Conservation (phyloP, 2,888 invertebrate species). For the Drosophila bunnanda region DNA sequence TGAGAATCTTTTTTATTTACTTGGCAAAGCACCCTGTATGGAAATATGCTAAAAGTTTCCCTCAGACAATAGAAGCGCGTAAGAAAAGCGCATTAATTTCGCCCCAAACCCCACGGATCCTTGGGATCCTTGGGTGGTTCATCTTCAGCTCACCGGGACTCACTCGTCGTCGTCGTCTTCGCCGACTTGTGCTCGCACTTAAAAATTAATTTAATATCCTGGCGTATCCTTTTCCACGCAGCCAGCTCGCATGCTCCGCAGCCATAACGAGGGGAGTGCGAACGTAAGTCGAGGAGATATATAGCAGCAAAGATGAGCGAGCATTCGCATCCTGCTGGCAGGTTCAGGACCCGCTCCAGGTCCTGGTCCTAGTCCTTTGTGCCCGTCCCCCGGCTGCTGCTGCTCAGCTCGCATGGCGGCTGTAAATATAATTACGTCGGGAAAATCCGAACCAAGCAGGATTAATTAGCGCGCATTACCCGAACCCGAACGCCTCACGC, state of each 20-base stretch:
- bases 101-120: slow-evolving; percentile 4
- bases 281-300: slow-evolving; percentile 22
- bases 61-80: slow-evolving; percentile 71
- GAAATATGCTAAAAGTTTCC: slow-evolving; percentile 69
- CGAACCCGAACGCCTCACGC: slow-evolving; percentile 73
- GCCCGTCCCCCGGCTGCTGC: slow-evolving; percentile 39
- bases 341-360: slow-evolving; percentile 23
- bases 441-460: slow-evolving; percentile 85
- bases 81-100: slow-evolving; percentile 73
- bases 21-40: slow-evolving; percentile 6
- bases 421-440: slow-evolving; percentile 82
- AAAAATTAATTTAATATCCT: slow-evolving; percentile 83
- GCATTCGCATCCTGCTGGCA: slow-evolving; percentile 26
- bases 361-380: slow-evolving; percentile 35
- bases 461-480: slow-evolving; percentile 85
- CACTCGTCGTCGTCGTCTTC: slow-evolving; percentile 22
- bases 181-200: slow-evolving; percentile 68
- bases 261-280: slow-evolving; percentile 59
- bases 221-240: slow-evolving; percentile 72
- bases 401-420: slow-evolving; percentile 77
- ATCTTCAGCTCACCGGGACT: slow-evolving; percentile 44
- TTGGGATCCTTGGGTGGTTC: slow-evolving; percentile 42
- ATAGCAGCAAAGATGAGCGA: slow-evolving; percentile 26
- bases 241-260: slow-evolving; percentile 72
- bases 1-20: background rate